A percentile compares a stretch with the other conserved stretches of the same genome.
Conservation (phyloP, 1,140 invertebrate species). For the Caerostris extrusa region DNA sequence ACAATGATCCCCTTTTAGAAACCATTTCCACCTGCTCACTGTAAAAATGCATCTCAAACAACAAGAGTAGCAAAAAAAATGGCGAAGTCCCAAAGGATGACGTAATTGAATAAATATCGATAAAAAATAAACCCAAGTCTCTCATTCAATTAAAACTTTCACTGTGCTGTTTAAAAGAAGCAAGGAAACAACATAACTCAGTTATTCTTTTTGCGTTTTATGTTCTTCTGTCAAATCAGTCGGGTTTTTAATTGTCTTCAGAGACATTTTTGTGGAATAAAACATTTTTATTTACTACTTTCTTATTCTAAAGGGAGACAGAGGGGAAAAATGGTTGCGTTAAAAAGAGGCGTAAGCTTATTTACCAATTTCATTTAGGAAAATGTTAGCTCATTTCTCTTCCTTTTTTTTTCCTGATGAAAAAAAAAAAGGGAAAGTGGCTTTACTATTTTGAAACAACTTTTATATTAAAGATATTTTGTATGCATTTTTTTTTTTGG, state of each 20-base stretch:
- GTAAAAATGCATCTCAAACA: background rate
- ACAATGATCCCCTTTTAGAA: slow-evolving; percentile 11
- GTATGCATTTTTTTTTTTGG: background rate
- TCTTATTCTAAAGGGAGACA: background rate
- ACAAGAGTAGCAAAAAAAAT: background rate
- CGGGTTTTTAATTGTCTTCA: slow-evolving; percentile 18
- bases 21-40: slow-evolving; percentile 18
- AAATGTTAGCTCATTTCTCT: background rate
- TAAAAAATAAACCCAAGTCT: background rate
- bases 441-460: background rate
- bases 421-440: background rate
- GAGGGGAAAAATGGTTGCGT: background rate
- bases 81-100: background rate
- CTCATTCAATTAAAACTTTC: slow-evolving; percentile 35
- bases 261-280: background rate
- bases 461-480: background rate
- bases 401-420: background rate
- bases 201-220: slow-evolving; percentile 17
- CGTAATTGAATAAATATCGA: slow-evolving; percentile 36
- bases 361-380: slow-evolving; percentile 32
- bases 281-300: slow-evolving; percentile 11
- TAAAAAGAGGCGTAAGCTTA: background rate
- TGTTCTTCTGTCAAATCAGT: slow-evolving; percentile 6
- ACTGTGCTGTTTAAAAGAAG: background rate
- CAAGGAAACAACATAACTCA: slow-evolving; percentile 26